Conservation (phyloP, 23 tunicate species). For the Styela clava region DNA sequence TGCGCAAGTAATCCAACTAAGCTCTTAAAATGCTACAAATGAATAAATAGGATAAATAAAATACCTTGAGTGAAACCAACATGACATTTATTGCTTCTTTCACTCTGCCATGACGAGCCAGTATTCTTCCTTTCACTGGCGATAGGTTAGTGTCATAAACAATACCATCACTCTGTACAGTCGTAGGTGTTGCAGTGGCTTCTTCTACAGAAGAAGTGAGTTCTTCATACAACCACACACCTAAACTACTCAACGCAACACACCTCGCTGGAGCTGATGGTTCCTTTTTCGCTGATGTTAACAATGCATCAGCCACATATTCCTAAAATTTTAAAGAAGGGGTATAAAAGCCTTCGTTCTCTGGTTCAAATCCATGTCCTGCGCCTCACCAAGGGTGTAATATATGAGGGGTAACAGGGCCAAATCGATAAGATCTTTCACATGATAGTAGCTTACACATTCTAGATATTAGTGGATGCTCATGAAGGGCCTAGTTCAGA, state of each 20-base stretch:
- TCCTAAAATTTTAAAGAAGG: slow-evolving; percentile 43
- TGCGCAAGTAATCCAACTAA: too few relatives aligned
- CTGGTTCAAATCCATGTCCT: background rate
- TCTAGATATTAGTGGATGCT: too few relatives aligned
- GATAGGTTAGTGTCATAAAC: slow-evolving; percentile 6
- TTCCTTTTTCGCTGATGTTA: slow-evolving; percentile 71
- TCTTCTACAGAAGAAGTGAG: slow-evolving; percentile 40
- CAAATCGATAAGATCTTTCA: too few relatives aligned
- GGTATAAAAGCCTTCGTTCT: background rate
- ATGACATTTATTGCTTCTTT: slow-evolving; percentile 80
- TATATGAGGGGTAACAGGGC: too few relatives aligned
- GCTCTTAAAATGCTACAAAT: too few relatives aligned
- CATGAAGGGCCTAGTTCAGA: too few relatives aligned
- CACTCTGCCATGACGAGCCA: slow-evolving; percentile 44
- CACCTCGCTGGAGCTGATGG: slow-evolving; percentile 72
- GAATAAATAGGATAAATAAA: too few relatives aligned
- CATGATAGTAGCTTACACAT: too few relatives aligned
- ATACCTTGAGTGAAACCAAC: slow-evolving; percentile 69
- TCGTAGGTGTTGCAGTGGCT: background rate
- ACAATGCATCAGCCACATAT: slow-evolving; percentile 73
- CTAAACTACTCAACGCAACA: slow-evolving; percentile 77
- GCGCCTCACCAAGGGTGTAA: background rate
- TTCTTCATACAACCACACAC: slow-evolving; percentile 90
- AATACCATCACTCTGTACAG: background rate
- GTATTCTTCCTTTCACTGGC: slow-evolving; percentile 29